phyloP scores from a whole-genome alignment of 2,797 vertebrate genomes.

The Bovichtus diacanthus region DNA sequence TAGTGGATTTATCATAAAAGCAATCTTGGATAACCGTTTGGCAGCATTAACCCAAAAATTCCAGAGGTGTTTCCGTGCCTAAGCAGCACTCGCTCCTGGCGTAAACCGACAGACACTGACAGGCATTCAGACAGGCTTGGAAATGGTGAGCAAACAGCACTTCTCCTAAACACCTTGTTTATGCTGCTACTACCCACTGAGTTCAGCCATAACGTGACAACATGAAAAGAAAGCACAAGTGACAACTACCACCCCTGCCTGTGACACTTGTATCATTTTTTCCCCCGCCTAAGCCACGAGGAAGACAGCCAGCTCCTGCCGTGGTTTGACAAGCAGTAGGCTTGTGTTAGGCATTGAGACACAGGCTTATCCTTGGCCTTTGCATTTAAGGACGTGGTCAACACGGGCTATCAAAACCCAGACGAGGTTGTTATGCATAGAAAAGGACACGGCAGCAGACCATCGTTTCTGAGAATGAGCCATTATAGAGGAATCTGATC shows the following conservation, averaged over 20 bases:
- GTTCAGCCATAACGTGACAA: constrained; percentile 79
- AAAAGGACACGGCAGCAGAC: constrained; percentile 30
- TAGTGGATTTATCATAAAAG: constrained; percentile 50
- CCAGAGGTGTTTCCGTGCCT: constrained; percentile 64
- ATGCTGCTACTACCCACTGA: constrained; percentile 72
- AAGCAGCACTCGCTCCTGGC: constrained; percentile 62
- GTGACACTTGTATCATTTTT: constrained; percentile 69
- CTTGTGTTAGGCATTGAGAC: constrained; percentile 45
- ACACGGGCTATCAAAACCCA: constrained; percentile 54
- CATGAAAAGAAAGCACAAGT: constrained; percentile 80
- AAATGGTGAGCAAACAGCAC: constrained; percentile 79
- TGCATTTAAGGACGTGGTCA: constrained; percentile 54
- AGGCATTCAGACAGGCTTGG: constrained; percentile 72
- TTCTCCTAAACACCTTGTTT: constrained; percentile 82
- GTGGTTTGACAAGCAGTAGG: constrained; percentile 60
- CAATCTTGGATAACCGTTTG: constrained; percentile 61
- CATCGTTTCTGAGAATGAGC: constrained; percentile 11
- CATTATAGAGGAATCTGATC: constrained; percentile 27
- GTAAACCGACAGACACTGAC: constrained; percentile 67
- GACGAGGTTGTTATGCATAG: constrained; percentile 45
- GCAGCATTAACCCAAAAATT: constrained; percentile 51
- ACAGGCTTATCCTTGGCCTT: constrained; percentile 56
- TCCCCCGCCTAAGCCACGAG: constrained; percentile 59
- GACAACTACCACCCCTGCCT: constrained; percentile 77
- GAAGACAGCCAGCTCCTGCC: constrained; percentile 64